Evolutionary conservation across 1,140 invertebrate species (phyloP), one percentile per base, ranked within the genome.

Genomic region (Armadillidium nasatum): DNA sequence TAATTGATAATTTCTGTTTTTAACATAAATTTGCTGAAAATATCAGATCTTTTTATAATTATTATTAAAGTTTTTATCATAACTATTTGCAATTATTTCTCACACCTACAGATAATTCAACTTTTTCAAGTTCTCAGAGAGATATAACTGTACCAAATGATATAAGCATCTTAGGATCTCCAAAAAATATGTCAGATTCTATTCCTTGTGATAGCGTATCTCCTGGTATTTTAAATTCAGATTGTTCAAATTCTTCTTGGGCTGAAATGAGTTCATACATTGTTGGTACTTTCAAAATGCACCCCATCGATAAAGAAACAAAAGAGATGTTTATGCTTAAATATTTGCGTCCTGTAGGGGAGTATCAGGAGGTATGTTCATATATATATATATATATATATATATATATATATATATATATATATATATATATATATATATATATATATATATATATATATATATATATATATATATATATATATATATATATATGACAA

Each of bases 291-390:
- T 87, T 94, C 81, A 92, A 94, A 83, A 91, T 98, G 78, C 90
- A 93, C 85, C 97, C 96, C 11, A 89, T 94, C 10, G 94, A 91
- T 13, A 85, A 91, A 44, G 91, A 92, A 4, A 96, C 95, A 19
- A 90, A 91, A 83, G 94, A 97, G 84, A 91, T 97, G 85, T 88
- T 98, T 9, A 96, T 98, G 82, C 84, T 97, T 15, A 89, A 94
- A 81, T 98, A 97, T 85, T 86, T 99, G 0, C 94, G 93, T 10
- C 93, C 95, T 0, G 92, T 97, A 88, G 96, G 95, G 22, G 96
- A 98, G 83, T 98, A 98, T 85, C 96, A 98, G 86, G 96, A 98
- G 87, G 90, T 92, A 82, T 84, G 82, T 82, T 69, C 43, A 21
- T 33, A 33, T 33, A 33, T 33, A 33, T 33, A 33, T 60, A 15